Conservation (phyloP, 1,140 invertebrate genomes). For the Panagrolaimus sp. region DNA sequence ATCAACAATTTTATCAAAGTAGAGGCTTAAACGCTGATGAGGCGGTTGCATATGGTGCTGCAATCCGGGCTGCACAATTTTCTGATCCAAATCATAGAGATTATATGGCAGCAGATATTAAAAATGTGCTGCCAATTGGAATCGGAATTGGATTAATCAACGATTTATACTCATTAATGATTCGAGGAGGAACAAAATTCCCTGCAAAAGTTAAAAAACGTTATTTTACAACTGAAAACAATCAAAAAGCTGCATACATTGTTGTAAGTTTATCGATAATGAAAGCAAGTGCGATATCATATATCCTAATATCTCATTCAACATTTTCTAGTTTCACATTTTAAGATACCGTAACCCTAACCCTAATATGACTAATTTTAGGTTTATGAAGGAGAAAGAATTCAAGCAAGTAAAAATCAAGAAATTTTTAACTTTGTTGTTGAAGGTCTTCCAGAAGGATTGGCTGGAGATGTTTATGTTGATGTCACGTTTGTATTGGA, state of each 20-base stretch:
- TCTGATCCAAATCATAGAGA: slow-evolving; percentile 74
- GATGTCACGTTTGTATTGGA: slow-evolving; percentile 66
- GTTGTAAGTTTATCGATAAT: too few species aligned
- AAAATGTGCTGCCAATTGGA: slow-evolving; percentile 93
- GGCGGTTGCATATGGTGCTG: slow-evolving; percentile 59
- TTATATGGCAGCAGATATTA: slow-evolving; percentile 78
- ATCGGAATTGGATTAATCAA: slow-evolving; percentile 88
- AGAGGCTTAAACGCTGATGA: slow-evolving; percentile 68
- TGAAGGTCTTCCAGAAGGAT: background rate
- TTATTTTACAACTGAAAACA: background rate
- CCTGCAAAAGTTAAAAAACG: slow-evolving; percentile 72
- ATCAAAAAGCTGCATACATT: slow-evolving; percentile 53
- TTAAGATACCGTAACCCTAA: too few species aligned
- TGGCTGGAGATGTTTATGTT: slow-evolving; percentile 65
- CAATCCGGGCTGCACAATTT: slow-evolving; percentile 75
- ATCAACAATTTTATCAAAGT: slow-evolving; percentile 80
- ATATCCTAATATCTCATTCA: too few species aligned
- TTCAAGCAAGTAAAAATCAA: slow-evolving; percentile 67
- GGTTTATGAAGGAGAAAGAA: slow-evolving; percentile 49
- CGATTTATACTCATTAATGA: slow-evolving; percentile 81
- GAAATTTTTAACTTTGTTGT: slow-evolving; percentile 66
- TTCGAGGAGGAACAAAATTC: slow-evolving; percentile 91
- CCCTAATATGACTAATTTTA: background rate
- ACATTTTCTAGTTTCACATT: too few species aligned
- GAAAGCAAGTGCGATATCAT: too few species aligned